Evolutionary conservation across 2,797 vertebrate species (phyloP).

Genomic region (Enteromius viviparus): DNA sequence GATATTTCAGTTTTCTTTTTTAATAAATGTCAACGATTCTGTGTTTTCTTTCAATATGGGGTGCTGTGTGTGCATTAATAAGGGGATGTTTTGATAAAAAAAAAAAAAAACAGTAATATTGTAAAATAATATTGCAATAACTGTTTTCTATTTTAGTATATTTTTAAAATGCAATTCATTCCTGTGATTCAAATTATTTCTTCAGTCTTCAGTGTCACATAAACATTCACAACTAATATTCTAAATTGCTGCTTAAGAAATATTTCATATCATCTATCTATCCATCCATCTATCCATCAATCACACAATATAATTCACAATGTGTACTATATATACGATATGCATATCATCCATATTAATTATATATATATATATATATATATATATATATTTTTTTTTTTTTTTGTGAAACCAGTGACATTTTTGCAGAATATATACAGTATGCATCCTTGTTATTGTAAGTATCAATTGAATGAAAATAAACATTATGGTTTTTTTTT

Average conservation of each 20-base stretch:
- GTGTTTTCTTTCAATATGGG: too few relatives aligned
- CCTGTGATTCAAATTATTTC: too few relatives aligned
- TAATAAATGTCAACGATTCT: too few relatives aligned
- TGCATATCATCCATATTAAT: background rate
- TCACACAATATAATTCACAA: background rate
- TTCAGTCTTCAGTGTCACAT: too few relatives aligned
- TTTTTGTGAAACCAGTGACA: background rate
- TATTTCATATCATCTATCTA: too few relatives aligned
- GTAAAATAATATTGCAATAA: background rate
- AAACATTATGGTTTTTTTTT: background rate
- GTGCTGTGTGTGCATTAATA: too few relatives aligned
- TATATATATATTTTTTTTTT: background rate
- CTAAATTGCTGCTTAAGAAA: too few relatives aligned
- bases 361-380: background rate
- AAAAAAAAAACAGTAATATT: background rate
- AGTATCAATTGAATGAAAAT: background rate
- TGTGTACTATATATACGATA: background rate
- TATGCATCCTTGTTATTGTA: background rate
- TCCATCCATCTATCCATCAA: too few relatives aligned
- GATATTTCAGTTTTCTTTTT: too few relatives aligned
- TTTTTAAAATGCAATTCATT: background rate
- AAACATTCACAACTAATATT: too few relatives aligned
- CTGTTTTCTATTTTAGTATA: background rate
- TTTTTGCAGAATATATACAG: background rate
- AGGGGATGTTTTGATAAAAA: background rate